Conservation (phyloP, 2,113 vertebrate species). For the Cairina moschata region DNA sequence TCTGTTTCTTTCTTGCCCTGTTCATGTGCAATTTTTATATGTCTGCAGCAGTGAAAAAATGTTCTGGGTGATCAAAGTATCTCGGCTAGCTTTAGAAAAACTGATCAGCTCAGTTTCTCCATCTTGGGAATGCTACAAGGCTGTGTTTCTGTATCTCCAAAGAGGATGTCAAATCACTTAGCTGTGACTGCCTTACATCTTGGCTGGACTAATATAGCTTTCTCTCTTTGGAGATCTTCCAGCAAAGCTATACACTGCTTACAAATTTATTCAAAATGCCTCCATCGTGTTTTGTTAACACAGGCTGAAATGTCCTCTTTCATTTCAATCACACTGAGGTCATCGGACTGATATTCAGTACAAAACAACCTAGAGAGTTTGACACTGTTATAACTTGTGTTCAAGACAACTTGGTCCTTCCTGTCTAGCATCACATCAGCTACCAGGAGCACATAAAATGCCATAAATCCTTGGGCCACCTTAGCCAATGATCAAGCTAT, state of each 20-base stretch:
- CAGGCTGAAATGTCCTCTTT: not conserved
- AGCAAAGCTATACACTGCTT: not conserved
- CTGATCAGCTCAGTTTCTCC: not conserved
- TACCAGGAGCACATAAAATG: not conserved
- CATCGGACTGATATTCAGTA: not conserved
- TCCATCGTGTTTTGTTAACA: not conserved
- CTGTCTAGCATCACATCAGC: not conserved
- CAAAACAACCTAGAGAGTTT: not conserved
- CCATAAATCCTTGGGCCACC: not conserved
- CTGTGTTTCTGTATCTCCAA: not conserved
- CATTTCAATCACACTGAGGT: not conserved
- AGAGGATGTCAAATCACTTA: not conserved
- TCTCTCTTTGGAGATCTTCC: constrained; percentile 40
- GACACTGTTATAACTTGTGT: not conserved
- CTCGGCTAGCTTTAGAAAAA: not conserved
- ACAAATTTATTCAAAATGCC: constrained; percentile 12
- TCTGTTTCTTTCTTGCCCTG: not conserved
- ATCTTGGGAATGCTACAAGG: not conserved
- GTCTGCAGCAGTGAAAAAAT: not conserved
- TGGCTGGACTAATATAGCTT: not conserved
- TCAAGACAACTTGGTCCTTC: not conserved
- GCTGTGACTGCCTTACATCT: not conserved
- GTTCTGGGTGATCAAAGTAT: not conserved
- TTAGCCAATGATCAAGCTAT: not conserved
- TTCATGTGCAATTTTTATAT: not conserved